Percentiles rank a stretch among this genome's conserved stretches.
Conservation (phyloP, 2,113 vertebrate species). For the Oryzias celebensis region DNA sequence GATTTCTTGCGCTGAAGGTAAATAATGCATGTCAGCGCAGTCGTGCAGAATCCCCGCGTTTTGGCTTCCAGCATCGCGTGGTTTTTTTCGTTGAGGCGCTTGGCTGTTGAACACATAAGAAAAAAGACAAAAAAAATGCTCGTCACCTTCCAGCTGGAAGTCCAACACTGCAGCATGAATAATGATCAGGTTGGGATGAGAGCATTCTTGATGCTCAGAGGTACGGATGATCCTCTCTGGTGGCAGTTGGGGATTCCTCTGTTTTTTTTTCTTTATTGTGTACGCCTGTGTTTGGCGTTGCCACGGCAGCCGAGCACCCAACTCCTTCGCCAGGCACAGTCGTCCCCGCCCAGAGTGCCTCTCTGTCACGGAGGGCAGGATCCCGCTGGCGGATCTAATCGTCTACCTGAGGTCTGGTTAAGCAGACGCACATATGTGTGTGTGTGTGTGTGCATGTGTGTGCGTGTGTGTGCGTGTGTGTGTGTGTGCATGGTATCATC, state of each 20-base stretch:
- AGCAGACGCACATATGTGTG: constrained; percentile 52
- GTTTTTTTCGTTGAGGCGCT: neutral
- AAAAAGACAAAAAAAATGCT: neutral
- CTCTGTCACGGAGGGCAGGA: constrained; percentile 38
- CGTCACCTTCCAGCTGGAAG: constrained; percentile 16
- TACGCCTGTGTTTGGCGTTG: constrained; percentile 68
- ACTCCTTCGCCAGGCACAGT: constrained; percentile 29
- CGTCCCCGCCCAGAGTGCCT: constrained; percentile 41
- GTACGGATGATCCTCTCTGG: constrained; percentile 63
- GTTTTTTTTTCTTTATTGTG: constrained; percentile 43
- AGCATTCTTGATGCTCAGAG: constrained; percentile 55
- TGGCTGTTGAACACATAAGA: neutral
- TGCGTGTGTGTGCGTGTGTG: constrained; percentile 45
- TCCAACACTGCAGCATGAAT: constrained; percentile 53
- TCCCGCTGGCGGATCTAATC: constrained; percentile 39
- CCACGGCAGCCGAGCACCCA: constrained; percentile 39
- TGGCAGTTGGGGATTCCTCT: neutral
- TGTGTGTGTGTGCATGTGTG: constrained; percentile 51
- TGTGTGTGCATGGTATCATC: constrained; percentile 64
- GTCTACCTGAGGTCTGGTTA: constrained; percentile 66
- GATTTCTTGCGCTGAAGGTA: neutral
- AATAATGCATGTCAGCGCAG: neutral
- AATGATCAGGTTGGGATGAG: constrained; percentile 61
- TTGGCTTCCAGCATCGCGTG: neutral
- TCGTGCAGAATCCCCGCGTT: constrained; percentile 10